A percentile compares a stretch with the other conserved stretches of the same genome.
phyloP scores from a whole-genome alignment of 2,797 vertebrate species.

The Sandelia bainsii region DNA sequence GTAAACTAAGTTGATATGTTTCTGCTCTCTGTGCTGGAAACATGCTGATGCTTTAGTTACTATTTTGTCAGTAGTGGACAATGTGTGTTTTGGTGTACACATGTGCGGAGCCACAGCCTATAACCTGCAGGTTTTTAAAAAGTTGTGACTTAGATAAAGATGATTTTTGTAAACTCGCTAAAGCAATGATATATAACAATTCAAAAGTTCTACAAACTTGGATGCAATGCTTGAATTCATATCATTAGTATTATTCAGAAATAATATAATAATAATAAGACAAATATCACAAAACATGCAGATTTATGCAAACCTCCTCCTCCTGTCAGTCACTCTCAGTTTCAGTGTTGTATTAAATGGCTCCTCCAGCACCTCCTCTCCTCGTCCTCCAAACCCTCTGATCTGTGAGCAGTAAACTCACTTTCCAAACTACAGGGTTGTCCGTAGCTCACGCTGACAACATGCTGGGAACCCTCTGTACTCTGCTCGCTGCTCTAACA shows the following conservation, averaged over 20 bases:
- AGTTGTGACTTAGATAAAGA: no score
- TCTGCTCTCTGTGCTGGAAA: conserved; percentile 8
- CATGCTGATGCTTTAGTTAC: not conserved
- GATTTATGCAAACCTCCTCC: conserved; percentile 35
- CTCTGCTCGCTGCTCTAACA: conserved; percentile 62
- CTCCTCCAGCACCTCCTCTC: conserved; percentile 54
- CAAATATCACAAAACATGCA: no score
- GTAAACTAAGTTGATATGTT: conserved; percentile 25
- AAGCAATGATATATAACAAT: no score
- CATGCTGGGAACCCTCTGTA: conserved; percentile 66
- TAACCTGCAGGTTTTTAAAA: not conserved
- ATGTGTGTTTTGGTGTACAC: not conserved
- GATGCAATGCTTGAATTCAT: no score
- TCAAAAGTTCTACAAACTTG: no score
- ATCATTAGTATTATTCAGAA: no score
- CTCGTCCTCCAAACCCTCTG: conserved; percentile 52
- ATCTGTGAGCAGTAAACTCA: conserved; percentile 53
- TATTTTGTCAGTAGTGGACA: not conserved
- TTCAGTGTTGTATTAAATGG: conserved; percentile 43
- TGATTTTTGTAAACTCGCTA: no score
- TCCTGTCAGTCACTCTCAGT: conserved; percentile 28
- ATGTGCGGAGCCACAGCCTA: not conserved
- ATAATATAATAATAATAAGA: no score
- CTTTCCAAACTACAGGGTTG: conserved; percentile 32
- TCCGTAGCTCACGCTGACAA: conserved; percentile 58